Evolutionary conservation across 2,888 invertebrate species (phyloP), one percentile per base, ranked within the genome.

Genomic region (Taenaris catops): DNA sequence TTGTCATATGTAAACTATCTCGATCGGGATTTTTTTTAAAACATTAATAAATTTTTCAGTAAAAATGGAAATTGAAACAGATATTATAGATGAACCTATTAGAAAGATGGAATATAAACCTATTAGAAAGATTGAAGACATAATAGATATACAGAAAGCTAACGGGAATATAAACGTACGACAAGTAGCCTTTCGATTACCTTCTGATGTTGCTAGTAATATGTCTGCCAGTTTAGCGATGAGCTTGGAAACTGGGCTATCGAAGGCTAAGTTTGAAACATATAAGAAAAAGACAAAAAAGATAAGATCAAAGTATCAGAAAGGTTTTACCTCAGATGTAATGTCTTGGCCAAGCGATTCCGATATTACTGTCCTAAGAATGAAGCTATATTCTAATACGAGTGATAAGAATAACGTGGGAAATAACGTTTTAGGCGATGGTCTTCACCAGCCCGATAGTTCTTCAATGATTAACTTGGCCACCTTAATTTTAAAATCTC

Each of bases 381-480:
- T 90, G 63, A 87, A 88, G 52, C 58, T 65, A 35, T 69, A 49
- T 47, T 53, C 62, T 49, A 63, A 61, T n/a, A 66, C 55, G 33
- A 75, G 74, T 37, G 55, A 81, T 37, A 87, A 87, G 56, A 74
- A 86, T 37, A 80, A 80, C 52, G 63, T 78, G 1, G 81, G 75
- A 21, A 73, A 71, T 34, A 63, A 74, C 1, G 68, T 88, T 31
- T 84, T 84, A 1, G 90, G 89, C 0, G 90, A 90, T 46, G 89
- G 89, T 6, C 74, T 87, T 1, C 89, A 89, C 52, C 78, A 88
- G 34, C 84, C 81, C 0, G 87, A 89, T 44, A 88, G 87, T 42
- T 89, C 87, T 0, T 90, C 90, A 0, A 78, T 90, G 74, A 76
- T 89, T 0, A 90, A 90, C 60, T 63, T 90, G 36, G 90, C 88